Evolutionary conservation across 2,113 vertebrate genomes (phyloP).

Genomic region (Nothoprocta perdicaria): DNA sequence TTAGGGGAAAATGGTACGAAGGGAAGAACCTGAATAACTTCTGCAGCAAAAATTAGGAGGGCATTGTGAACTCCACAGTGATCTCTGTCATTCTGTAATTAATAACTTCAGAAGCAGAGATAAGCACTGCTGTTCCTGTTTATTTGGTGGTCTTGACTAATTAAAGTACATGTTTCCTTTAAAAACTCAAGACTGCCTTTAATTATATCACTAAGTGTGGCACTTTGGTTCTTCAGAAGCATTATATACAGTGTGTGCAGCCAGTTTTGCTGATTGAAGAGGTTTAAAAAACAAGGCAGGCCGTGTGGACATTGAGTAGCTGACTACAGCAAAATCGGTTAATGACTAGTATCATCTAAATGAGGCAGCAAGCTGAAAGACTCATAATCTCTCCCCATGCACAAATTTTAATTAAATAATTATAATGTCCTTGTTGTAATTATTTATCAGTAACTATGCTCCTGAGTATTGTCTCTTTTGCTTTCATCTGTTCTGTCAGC

Average conservation of each 20-base stretch:
- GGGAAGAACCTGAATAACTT: constrained; percentile 7
- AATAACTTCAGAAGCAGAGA: constrained; percentile 50
- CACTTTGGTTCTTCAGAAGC: constrained; percentile 38
- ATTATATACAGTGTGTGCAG: constrained; percentile 58
- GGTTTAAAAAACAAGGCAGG: constrained; percentile 70
- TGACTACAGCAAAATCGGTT: constrained; percentile 79
- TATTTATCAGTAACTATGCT: constrained; percentile 83
- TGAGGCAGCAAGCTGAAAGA: constrained; percentile 77
- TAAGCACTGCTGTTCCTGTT: constrained; percentile 43
- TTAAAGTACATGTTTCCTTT: constrained; percentile 55
- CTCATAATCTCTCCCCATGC: constrained; percentile 81
- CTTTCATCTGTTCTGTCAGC: constrained; percentile 75
- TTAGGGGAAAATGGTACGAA: neutral
- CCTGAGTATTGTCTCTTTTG: constrained; percentile 75
- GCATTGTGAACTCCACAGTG: neutral
- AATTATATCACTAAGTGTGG: constrained; percentile 20
- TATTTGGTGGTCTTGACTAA: constrained; percentile 54
- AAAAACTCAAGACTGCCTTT: constrained; percentile 30
- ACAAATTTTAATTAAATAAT: constrained; percentile 85
- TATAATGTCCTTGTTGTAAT: constrained; percentile 80
- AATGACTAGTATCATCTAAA: constrained; percentile 82
- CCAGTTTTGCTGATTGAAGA: constrained; percentile 78
- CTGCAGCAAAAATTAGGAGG: neutral
- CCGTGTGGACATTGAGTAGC: constrained; percentile 66
- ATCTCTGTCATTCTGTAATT: constrained; percentile 24